These are phyloP conservation scores for Esox niger DNA, from an alignment of 2,113 vertebrate genomes.

Conservation along the genomic window DNA sequence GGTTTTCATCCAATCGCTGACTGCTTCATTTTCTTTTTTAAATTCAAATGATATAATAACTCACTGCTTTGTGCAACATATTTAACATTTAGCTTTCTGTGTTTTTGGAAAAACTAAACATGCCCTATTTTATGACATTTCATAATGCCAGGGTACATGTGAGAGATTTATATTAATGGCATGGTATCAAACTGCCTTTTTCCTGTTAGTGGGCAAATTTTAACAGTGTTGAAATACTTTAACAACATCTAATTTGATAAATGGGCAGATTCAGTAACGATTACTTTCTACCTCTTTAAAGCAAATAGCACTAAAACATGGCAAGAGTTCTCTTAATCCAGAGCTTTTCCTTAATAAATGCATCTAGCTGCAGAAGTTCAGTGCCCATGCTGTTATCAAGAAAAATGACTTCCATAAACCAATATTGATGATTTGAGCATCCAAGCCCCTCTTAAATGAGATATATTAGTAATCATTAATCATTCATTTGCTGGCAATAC, in stretches of 20 bases:
- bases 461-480: conserved; percentile 47
- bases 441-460: conserved; percentile 47
- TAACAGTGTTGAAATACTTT: conserved; percentile 50
- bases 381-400: conserved; percentile 49
- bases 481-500: conserved; percentile 56
- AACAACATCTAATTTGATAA: conserved; percentile 48
- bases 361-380: conserved; percentile 42
- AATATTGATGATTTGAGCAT: conserved; percentile 35
- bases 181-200: conserved; percentile 11
- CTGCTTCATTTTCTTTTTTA: background rate
- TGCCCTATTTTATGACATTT: no score
- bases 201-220: conserved; percentile 25
- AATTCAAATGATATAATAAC: background rate
- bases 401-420: conserved; percentile 61
- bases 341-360: conserved; percentile 51
- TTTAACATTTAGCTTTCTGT: background rate
- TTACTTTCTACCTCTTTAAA: conserved; percentile 29
- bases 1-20: conserved; percentile 16
- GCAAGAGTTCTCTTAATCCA: conserved; percentile 36
- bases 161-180: conserved; percentile 32
- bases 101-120: background rate
- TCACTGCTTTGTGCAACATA: background rate
- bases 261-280: conserved; percentile 36
- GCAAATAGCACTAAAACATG: conserved; percentile 35
- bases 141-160: no score